phyloP scores from a whole-genome alignment of 2,888 invertebrate species.

The Calephelis perditalis region DNA sequence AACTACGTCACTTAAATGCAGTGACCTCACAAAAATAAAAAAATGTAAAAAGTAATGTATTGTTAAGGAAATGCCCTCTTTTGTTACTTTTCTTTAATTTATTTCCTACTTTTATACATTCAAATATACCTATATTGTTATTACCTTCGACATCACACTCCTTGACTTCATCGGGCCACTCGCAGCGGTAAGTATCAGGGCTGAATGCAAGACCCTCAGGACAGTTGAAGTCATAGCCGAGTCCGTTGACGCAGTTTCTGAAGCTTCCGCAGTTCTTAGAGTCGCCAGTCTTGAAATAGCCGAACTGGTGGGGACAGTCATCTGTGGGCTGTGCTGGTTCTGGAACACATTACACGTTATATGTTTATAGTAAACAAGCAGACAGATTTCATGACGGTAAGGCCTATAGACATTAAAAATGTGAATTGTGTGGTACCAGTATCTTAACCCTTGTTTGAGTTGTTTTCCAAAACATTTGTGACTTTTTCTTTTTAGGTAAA shows the following conservation, averaged over 20 bases:
- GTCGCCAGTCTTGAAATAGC: constrained; percentile 85
- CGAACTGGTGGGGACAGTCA: constrained; percentile 90
- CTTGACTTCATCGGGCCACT: constrained; percentile 91
- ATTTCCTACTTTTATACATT: neutral
- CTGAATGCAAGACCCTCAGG: constrained; percentile 91
- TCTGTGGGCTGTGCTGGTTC: constrained; percentile 85
- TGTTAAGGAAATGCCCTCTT: too few species aligned
- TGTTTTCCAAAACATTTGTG: too few species aligned
- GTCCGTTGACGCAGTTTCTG: constrained; percentile 89
- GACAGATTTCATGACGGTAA: neutral
- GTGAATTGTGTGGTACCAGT: too few species aligned
- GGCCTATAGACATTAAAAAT: too few species aligned
- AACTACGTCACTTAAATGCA: too few species aligned
- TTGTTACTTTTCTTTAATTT: too few species aligned
- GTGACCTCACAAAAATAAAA: too few species aligned
- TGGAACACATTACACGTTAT: constrained; percentile 39
- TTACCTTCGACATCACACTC: constrained; percentile 89
- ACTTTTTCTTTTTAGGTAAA: too few species aligned
- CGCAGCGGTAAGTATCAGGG: constrained; percentile 85
- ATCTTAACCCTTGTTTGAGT: too few species aligned
- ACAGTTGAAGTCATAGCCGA: constrained; percentile 84
- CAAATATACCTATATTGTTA: neutral
- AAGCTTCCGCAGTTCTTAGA: constrained; percentile 84
- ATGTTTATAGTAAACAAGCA: neutral
- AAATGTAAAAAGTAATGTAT: too few species aligned